phyloP scores from a whole-genome alignment of 2,113 vertebrate genomes.

The Gymnobelideus leadbeateri region DNA sequence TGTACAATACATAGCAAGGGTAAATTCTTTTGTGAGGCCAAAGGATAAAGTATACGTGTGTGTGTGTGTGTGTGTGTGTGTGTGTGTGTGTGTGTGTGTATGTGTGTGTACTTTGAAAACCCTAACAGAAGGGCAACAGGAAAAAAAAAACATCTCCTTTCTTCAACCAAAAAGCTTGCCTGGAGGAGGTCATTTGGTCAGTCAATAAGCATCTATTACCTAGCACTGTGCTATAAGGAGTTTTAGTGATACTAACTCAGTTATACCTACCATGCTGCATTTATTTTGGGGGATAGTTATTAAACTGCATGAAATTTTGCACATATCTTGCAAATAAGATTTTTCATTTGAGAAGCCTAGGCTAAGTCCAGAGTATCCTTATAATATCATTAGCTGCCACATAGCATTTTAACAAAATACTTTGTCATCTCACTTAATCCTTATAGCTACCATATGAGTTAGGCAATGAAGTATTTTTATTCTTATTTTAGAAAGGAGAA shows the following conservation, averaged over 20 bases:
- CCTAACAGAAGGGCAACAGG: neutral
- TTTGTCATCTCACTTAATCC: neutral
- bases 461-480: neutral
- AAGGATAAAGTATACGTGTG: neutral
- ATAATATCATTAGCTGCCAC: neutral
- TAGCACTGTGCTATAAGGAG: neutral
- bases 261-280: neutral
- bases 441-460: neutral
- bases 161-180: neutral
- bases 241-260: neutral
- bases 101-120: neutral
- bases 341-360: neutral
- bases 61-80: neutral
- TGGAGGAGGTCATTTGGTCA: neutral
- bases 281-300: neutral
- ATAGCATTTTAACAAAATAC: neutral
- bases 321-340: neutral
- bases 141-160: neutral
- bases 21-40: neutral
- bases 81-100: neutral
- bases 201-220: neutral
- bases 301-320: neutral
- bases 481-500: neutral
- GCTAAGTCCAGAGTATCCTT: neutral
- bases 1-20: neutral